Conservation (phyloP, 2,888 invertebrate genomes). For the Poecilobothrus nobilitatus region DNA sequence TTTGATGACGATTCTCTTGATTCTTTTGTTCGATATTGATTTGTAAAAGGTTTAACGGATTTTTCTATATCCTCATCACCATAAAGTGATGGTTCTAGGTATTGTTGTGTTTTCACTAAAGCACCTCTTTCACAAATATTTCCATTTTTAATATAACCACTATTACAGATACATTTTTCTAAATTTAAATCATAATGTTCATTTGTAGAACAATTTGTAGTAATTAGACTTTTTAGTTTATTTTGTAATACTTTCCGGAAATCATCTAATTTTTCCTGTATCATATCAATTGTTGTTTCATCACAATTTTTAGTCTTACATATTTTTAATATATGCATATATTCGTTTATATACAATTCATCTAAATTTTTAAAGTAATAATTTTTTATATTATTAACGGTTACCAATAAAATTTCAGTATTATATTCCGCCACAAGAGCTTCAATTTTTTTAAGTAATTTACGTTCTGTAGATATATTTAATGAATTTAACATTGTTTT, state of each 20-base stretch:
- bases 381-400: neutral
- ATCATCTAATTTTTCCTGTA: neutral
- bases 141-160: slow-evolving; percentile 87
- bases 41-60: no score
- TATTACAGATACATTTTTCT: slow-evolving; percentile 51
- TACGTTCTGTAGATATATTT: neutral
- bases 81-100: neutral
- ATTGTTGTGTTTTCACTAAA: neutral
- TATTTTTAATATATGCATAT: neutral
- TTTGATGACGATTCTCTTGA: no score
- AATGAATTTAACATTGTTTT: neutral
- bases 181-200: neutral
- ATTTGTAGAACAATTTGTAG: neutral
- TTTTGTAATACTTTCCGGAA: neutral
- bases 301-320: neutral
- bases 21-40: no score
- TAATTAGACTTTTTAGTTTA: neutral
- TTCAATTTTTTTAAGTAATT: neutral
- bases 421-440: neutral
- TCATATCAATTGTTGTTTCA: neutral
- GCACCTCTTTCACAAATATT: slow-evolving; percentile 66
- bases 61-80: no score
- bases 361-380: neutral
- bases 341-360: neutral
- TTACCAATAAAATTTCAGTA: neutral